Conservation (phyloP, 1,140 invertebrate genomes). For the Cherax quadricarinatus region DNA sequence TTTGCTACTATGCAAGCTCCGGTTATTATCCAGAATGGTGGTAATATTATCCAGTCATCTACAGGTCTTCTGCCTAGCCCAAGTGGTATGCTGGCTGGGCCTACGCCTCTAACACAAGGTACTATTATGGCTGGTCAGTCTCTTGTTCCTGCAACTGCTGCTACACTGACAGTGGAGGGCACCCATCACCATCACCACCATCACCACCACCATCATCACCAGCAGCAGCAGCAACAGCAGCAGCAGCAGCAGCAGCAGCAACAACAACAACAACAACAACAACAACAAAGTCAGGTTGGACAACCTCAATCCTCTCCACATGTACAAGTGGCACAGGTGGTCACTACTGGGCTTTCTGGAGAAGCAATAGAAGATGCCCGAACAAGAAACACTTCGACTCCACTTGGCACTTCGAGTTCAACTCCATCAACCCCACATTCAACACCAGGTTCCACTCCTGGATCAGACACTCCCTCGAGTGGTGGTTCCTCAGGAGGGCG, state of each 20-base stretch:
- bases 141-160: conserved; percentile 57
- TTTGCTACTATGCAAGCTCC: conserved; percentile 82
- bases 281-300: conserved; percentile 46
- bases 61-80: conserved; percentile 66
- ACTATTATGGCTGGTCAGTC: conserved; percentile 60
- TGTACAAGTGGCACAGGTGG: conserved; percentile 71
- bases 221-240: conserved; percentile 20
- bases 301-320: conserved; percentile 66
- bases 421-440: conserved; percentile 69
- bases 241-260: conserved; percentile 42
- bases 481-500: conserved; percentile 62
- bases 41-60: conserved; percentile 78
- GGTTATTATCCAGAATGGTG: conserved; percentile 83
- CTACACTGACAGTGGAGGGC: conserved; percentile 59
- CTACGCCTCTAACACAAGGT: conserved; percentile 61
- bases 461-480: conserved; percentile 66
- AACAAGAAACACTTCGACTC: conserved; percentile 59
- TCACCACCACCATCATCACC: conserved; percentile 43
- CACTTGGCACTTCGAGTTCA: conserved; percentile 55
- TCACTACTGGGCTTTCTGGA: conserved; percentile 56
- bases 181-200: conserved; percentile 55
- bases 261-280: conserved; percentile 33
- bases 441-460: conserved; percentile 70
- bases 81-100: conserved; percentile 63
- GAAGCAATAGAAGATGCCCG: conserved; percentile 63